Evolutionary conservation across 1,140 invertebrate genomes (phyloP).

Genomic region (Contarinia nasturtii): DNA sequence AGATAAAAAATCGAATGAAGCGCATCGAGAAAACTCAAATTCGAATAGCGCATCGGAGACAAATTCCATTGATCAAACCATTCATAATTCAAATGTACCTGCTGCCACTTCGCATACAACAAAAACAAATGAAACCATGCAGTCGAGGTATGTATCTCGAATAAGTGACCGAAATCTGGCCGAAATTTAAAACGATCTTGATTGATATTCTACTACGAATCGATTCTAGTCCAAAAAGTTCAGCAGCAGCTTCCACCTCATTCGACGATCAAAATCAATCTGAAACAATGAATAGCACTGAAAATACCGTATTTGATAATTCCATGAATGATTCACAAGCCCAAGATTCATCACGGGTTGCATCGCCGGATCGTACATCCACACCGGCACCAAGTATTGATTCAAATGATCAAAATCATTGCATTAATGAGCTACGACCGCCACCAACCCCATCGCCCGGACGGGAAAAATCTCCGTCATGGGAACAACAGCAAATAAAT

Average conservation of each 20-base stretch:
- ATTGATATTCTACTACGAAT: too few relatives aligned
- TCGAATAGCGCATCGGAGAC: conserved; percentile 18
- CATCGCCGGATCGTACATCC: not conserved
- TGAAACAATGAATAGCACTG: too few relatives aligned
- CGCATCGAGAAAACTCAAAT: conserved; percentile 23
- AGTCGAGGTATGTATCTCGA: too few relatives aligned
- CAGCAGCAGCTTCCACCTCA: not conserved
- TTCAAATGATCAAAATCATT: too few relatives aligned
- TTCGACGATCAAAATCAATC: not conserved
- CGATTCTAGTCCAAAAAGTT: too few relatives aligned
- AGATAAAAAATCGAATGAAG: conserved; percentile 23
- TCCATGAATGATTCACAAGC: conserved; percentile 18
- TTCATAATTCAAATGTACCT: too few relatives aligned
- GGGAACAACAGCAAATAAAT: conserved; percentile 8
- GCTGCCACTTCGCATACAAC: too few relatives aligned
- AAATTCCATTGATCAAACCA: conserved; percentile 4
- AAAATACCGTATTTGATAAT: conserved; percentile 5
- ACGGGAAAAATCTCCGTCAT: too few relatives aligned
- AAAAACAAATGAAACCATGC: too few relatives aligned
- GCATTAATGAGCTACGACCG: not conserved
- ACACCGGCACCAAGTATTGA: too few relatives aligned
- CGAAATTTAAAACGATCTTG: too few relatives aligned
- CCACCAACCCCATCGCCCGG: conserved; percentile 4
- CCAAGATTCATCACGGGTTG: conserved; percentile 6
- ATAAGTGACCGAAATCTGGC: too few relatives aligned